Evolutionary conservation across 2,113 vertebrate species (phyloP).

Genomic region (Vimba vimba): DNA sequence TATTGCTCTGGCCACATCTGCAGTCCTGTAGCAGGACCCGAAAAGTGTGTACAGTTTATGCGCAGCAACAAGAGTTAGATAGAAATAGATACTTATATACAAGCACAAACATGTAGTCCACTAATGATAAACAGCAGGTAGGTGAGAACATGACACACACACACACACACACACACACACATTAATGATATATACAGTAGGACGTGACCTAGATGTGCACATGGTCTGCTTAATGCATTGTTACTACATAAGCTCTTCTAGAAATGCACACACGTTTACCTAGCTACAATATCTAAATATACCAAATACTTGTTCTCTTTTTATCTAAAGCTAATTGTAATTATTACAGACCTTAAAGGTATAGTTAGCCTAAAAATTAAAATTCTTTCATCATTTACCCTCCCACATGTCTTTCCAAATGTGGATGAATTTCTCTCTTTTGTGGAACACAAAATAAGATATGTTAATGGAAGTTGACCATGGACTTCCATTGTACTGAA

Average conservation of each 20-base stretch:
- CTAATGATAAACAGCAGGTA: conserved; percentile 35
- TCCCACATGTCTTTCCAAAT: no score
- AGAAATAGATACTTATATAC: background rate
- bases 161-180: background rate
- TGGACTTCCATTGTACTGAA: no score
- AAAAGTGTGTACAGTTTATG: background rate
- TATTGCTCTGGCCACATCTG: no score
- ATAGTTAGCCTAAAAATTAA: background rate
- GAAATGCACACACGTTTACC: conserved; percentile 18
- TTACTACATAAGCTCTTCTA: background rate
- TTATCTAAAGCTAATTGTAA: background rate
- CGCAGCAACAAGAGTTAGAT: background rate
- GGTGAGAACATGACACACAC: conserved; percentile 9
- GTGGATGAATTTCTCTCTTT: no score
- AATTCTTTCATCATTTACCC: no score
- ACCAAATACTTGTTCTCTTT: background rate
- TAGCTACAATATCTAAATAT: background rate
- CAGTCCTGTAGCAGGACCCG: no score
- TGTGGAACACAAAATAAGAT: no score
- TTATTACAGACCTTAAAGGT: background rate
- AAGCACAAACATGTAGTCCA: background rate
- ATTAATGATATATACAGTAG: conserved; percentile 45
- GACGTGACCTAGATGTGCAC: conserved; percentile 23
- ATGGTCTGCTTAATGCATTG: conserved; percentile 25
- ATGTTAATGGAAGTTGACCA: no score